Conservation (phyloP, 2,113 vertebrate species). For the human region GRCh38 chr5:150113001-150113500, state of each 20-base stretch:
- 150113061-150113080: not conserved
- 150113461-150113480: not conserved
- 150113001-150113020: not conserved
- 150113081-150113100: not conserved
- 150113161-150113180: not conserved
- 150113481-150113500: slow-evolving; percentile 7
- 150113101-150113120: not conserved
- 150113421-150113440: not conserved
- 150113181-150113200: not conserved
- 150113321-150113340: not conserved
- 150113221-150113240: not conserved
- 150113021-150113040: not conserved
- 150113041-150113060: not conserved
- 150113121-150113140: not conserved
- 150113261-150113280: not conserved
- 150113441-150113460: not conserved
- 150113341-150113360: not conserved
- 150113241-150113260: not conserved
- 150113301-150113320: not conserved
- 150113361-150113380: not conserved
- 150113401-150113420: not conserved
- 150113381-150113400: not conserved
- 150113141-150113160: not conserved
- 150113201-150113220: not conserved
- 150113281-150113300: not conserved